Conservation (phyloP, 2,113 vertebrate species). For the Chunga burmeisteri region DNA sequence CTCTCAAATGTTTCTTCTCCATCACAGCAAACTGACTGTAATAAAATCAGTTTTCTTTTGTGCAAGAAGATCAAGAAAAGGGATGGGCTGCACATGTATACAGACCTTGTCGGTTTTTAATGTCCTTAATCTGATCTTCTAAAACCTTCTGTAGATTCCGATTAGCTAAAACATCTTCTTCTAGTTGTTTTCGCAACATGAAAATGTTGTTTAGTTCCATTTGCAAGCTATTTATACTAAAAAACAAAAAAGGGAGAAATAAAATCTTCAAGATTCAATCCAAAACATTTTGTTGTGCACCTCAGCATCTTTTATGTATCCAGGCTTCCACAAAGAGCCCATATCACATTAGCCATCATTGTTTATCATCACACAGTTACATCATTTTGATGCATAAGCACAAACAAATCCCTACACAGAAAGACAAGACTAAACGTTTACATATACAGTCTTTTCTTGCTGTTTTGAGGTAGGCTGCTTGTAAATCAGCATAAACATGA, state of each 20-base stretch:
- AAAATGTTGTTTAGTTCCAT: slow-evolving; percentile 82
- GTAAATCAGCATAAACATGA: not conserved
- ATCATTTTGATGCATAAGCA: not conserved
- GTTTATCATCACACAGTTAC: not conserved
- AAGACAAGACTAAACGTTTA: slow-evolving; percentile 28
- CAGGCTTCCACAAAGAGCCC: not conserved
- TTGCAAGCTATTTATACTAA: slow-evolving; percentile 74
- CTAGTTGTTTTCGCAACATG: slow-evolving; percentile 85
- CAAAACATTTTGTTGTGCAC: not conserved
- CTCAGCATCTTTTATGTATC: not conserved
- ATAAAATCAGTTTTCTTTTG: not conserved
- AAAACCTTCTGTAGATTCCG: slow-evolving; percentile 82
- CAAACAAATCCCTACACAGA: slow-evolving; percentile 8
- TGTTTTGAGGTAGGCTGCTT: not conserved
- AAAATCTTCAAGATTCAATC: not conserved
- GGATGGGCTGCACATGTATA: not conserved
- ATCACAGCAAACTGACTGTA: not conserved
- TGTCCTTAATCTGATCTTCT: slow-evolving; percentile 82
- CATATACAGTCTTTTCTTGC: not conserved
- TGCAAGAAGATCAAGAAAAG: not conserved
- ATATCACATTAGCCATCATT: not conserved
- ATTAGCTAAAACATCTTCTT: slow-evolving; percentile 81
- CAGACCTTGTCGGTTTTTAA: slow-evolving; percentile 83
- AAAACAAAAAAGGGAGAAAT: not conserved
- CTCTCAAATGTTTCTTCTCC: not conserved